Base-by-base conservation (phyloP, 2,888 invertebrate species). In the Tolmerus cingulatus region DNA sequence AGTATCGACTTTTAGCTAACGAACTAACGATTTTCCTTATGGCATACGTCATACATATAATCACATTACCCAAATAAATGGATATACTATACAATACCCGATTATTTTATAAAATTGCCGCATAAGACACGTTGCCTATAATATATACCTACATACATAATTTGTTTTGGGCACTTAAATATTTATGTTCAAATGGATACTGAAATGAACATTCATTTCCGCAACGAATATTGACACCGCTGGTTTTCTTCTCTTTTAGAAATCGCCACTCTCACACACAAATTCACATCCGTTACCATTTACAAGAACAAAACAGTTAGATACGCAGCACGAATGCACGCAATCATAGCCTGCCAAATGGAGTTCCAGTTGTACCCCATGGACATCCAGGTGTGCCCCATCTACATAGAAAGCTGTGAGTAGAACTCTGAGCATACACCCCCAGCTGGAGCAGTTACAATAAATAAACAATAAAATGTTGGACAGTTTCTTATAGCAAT, bases 391-490 rank as follows among this genome's bases (percentile, higher is more conserved):
- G 95, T 96, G 51, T 97, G 97, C 90, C 96, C 96, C 12, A 95
- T 97, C 90, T 95, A 95, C 90, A 95, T 97, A 89, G 97, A 97
- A 92, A 97, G 97, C 91, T 97, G 97, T 97, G 92, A 96, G 96
- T 95, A 90, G 77, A 66, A 23, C 23, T 66, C 66, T 66, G 66
- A 30, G 19, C 77, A 46, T 51, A 40, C 1, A 51, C 43, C 19
- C 8, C 19, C 79, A 79, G 16, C 14, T 27, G 14, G 19, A 37
- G 12, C 1, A 19, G 37, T 76, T 27, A 23, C 27, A 79, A 19
- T 34, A 79, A 79, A 79, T 79, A 46, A 37, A 66, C 1, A 84
- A 14, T 37, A 92, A 19, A 66, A 66, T 66, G 66, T 66, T 66
- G 66, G 92, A 16, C 92, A 97, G 97, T 97, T 94, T 96, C 96